A percentile compares a stretch with the other conserved stretches of the same genome.
These are phyloP conservation scores for Pterocles orientalis DNA, from an alignment of 2,113 vertebrate genomes.

Conservation along the genomic window DNA sequence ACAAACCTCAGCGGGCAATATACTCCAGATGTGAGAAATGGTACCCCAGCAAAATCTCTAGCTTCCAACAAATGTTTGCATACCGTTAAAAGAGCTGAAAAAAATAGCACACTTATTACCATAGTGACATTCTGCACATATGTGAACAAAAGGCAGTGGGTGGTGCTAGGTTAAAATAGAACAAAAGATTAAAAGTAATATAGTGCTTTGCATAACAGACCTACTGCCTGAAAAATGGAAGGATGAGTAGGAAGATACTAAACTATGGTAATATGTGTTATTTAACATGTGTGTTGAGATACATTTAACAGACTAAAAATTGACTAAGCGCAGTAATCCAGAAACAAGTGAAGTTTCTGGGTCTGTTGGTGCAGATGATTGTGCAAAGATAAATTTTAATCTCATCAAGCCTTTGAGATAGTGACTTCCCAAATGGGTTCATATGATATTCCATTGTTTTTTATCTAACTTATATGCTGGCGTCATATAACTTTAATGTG, in stretches of 20 bases:
- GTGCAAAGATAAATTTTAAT: background rate
- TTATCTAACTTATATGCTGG: background rate
- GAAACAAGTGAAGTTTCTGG: background rate
- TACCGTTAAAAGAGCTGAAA: constrained; percentile 19
- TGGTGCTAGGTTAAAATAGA: constrained; percentile 42
- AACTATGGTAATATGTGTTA: background rate
- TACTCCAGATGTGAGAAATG: constrained; percentile 25
- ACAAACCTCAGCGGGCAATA: background rate
- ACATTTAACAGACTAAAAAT: background rate
- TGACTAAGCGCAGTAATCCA: background rate
- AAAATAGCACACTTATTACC: constrained; percentile 45
- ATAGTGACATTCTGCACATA: constrained; percentile 45
- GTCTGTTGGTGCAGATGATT: background rate
- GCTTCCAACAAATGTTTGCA: constrained; percentile 8
- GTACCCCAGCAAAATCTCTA: background rate
- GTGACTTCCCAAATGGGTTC: background rate
- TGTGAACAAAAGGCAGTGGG: constrained; percentile 53
- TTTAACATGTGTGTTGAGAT: background rate
- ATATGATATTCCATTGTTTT: background rate
- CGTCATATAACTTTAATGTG: background rate
- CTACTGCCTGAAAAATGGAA: background rate
- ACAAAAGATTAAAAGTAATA: constrained; percentile 3
- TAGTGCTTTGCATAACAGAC: background rate
- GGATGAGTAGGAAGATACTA: background rate
- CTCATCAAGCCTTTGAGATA: background rate